Base-by-base conservation (phyloP, 37 sponge, comb jelly and placozoan genomes). In the Halisarca cf. caerulea region DNA sequence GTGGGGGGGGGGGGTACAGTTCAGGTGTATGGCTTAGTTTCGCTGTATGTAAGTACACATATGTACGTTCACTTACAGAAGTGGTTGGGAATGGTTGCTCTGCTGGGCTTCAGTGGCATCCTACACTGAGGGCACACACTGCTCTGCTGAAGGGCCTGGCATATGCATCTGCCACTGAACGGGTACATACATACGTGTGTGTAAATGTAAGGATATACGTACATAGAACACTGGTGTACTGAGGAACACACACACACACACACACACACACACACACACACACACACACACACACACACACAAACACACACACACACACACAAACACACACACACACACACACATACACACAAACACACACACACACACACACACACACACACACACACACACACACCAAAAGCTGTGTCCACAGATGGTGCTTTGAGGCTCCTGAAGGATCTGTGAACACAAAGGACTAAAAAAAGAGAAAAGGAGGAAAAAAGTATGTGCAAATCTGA, bases 1-100 rank as follows among this genome's bases (percentile, higher is more conserved):
- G n/a, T n/a, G n/a, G n/a, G n/a, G n/a, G n/a, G n/a, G n/a, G n/a
- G n/a, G n/a, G n/a, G n/a, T n/a, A n/a, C n/a, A n/a, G n/a, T n/a
- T n/a, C n/a, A n/a, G n/a, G n/a, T n/a, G n/a, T n/a, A n/a, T n/a
- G n/a, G n/a, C n/a, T 47, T 47, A 47, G 51, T 47, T 47, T 47
- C 51, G 9, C 51, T 47, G 51, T 11, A n/a, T n/a, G n/a, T n/a
- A n/a, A n/a, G n/a, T n/a, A n/a, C n/a, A n/a, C n/a, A n/a, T n/a
- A n/a, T n/a, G n/a, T n/a, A n/a, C n/a, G n/a, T 47, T 14, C 6
- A 47, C 77, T 74, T 15, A 74, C 77, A 40, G 25, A 74, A 74
- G 25, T 74, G 77, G 77, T 74, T 74, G 77, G 77, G 77, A 6
- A 74, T 74, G 42, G 77, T 74, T 11, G 77, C 77, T 40, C 36